phyloP scores from a whole-genome alignment of 2,888 invertebrate genomes.

The Lasioglossum vierecki region DNA sequence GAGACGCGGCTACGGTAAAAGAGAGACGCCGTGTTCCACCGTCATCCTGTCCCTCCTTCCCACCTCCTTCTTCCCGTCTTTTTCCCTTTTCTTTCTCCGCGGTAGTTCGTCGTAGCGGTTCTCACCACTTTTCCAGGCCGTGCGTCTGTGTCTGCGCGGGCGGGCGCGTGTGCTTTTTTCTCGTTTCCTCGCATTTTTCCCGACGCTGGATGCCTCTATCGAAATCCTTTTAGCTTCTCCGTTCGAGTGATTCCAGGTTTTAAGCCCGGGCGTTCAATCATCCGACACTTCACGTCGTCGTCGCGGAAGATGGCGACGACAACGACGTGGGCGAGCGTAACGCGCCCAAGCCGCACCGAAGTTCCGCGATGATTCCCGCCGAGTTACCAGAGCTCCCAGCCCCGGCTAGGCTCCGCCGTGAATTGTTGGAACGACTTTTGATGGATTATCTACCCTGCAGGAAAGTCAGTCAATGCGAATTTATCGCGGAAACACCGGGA shows the following conservation, averaged over 20 bases:
- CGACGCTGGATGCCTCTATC: slow-evolving; percentile 65
- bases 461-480: slow-evolving; percentile 61
- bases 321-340: slow-evolving; percentile 21
- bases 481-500: slow-evolving; percentile 53
- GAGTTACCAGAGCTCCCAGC: slow-evolving; percentile 25
- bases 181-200: slow-evolving; percentile 53
- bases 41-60: background rate
- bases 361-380: slow-evolving; percentile 51
- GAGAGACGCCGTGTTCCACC: slow-evolving; percentile 32
- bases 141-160: background rate
- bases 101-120: slow-evolving; percentile 30
- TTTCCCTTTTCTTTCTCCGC: slow-evolving; percentile 19
- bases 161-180: background rate
- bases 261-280: slow-evolving; percentile 69
- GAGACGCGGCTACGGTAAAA: slow-evolving; percentile 35
- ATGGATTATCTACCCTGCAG: slow-evolving; percentile 63
- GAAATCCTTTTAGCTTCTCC: slow-evolving; percentile 71
- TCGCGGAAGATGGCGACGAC: slow-evolving; percentile 46
- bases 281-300: slow-evolving; percentile 64
- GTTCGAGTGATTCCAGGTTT: slow-evolving; percentile 71
- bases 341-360: slow-evolving; percentile 39
- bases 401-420: slow-evolving; percentile 39
- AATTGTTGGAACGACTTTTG: slow-evolving; percentile 64
- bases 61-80: slow-evolving; percentile 1
- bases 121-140: slow-evolving; percentile 10